Evolutionary conservation across 2,113 vertebrate genomes (phyloP).

Genomic region (Petromus typicus): DNA sequence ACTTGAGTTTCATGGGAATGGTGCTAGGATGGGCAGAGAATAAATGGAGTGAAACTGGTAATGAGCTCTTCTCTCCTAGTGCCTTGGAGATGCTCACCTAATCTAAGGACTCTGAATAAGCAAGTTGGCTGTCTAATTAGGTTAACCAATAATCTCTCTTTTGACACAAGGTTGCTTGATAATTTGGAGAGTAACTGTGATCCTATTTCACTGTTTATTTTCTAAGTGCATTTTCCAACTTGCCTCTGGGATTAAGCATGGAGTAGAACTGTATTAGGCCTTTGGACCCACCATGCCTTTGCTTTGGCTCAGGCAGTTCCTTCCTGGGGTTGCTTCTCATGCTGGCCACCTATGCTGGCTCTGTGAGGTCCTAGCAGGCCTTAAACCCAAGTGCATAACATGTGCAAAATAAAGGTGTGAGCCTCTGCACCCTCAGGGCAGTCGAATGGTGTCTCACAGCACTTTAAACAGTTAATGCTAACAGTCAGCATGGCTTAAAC

Average conservation of each 20-base stretch:
- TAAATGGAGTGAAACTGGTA: constrained; percentile 28
- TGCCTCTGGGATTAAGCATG: neutral
- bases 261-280: neutral
- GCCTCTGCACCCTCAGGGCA: neutral
- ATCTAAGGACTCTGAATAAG: constrained; percentile 44
- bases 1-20: neutral
- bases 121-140: constrained; percentile 62
- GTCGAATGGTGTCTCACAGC: neutral
- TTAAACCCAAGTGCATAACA: neutral
- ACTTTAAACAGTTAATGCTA: neutral
- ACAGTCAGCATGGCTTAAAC: neutral
- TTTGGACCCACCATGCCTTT: neutral
- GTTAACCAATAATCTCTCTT: constrained; percentile 65
- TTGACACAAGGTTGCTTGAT: constrained; percentile 62
- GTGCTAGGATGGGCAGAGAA: neutral
- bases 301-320: neutral
- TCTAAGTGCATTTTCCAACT: constrained; percentile 33
- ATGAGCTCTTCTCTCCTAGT: constrained; percentile 61
- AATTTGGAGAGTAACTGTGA: constrained; percentile 19
- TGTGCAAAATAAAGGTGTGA: neutral
- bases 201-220: constrained; percentile 17
- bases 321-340: neutral
- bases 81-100: constrained; percentile 63
- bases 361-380: neutral
- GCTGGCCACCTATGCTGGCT: neutral